Evolutionary conservation across 2,113 vertebrate species (phyloP), one percentile per base, ranked within the genome.

Genomic region (Nettapus auritus): DNA sequence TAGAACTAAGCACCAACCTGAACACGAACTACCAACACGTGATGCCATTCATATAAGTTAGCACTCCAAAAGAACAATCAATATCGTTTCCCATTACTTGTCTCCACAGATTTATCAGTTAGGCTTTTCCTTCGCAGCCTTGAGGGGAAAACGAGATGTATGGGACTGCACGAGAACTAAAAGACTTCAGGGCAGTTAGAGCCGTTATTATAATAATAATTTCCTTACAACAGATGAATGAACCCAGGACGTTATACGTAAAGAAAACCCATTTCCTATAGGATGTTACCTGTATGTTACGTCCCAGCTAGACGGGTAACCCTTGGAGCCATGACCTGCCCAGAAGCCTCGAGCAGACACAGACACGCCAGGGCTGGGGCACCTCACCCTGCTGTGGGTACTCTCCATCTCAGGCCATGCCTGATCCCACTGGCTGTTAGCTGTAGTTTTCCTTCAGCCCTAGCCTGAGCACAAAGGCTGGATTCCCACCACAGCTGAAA

Each of bases 41-140:
- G 71, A 75, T 66, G 83, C 62, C 66, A 42, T 44, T 46, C 12
- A 1, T 38, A 56, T 31, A n/a, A 84, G 82, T 52, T 88, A 82
- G 74, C 60, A n/a, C 60, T 57, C 53, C 3, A 52, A 91, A 88
- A 90, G 88, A 86, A 86, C 73, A 78, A 88, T 94, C 90, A n/a
- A 68, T 95, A 48, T 36, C 1, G 8, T 92, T 91, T 87, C 78
- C 83, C 77, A 93, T 84, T 88, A 93, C 68, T n/a, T 89, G 75
- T 67, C 91, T 83, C 34, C 53, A 69, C 56, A 78, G 68, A 86
- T 90, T 86, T 81, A 56, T 88, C 73, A 94, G 86, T 63, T 77
- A 48, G 23, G 60, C 34, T 91, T 90, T 60, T 84, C 76, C 83
- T 93, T 31, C 19, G 33, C 88, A 93, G 88, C 91, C 85, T 86